A percentile compares a stretch with the other conserved stretches of the same genome.
phyloP scores from a whole-genome alignment of 1,140 invertebrate species.

The Lordiphosa collinella region DNA sequence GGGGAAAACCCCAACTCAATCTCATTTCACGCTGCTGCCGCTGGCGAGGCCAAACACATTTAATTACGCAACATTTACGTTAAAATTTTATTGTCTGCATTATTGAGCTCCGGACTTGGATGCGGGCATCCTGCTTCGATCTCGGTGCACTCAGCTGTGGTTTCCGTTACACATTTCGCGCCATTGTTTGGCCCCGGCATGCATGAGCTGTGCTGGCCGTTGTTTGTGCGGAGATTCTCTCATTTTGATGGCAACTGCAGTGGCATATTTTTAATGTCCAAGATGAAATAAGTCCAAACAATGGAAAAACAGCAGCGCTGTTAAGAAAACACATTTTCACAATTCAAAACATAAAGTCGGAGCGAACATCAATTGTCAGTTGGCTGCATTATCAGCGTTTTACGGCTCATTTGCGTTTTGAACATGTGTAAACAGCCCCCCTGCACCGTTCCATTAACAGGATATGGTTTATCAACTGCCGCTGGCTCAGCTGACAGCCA shows the following conservation, averaged over 20 bases:
- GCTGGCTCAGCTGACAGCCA: slow-evolving; percentile 5
- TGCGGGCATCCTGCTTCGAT: slow-evolving; percentile 14
- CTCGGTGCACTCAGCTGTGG: slow-evolving; percentile 57
- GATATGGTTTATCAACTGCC: slow-evolving; percentile 32
- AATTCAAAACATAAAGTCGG: not conserved
- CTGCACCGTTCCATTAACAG: slow-evolving; percentile 3
- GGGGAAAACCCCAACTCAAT: slow-evolving; percentile 45
- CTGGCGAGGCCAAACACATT: slow-evolving; percentile 37
- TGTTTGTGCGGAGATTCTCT: too few relatives aligned
- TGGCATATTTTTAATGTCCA: slow-evolving; percentile 15
- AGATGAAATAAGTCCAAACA: slow-evolving; percentile 3
- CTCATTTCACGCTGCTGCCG: slow-evolving; percentile 37
- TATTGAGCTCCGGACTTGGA: slow-evolving; percentile 40
- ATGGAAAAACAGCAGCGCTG: too few relatives aligned
- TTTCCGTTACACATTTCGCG: slow-evolving; percentile 66
- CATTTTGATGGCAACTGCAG: slow-evolving; percentile 2
- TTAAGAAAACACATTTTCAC: too few relatives aligned
- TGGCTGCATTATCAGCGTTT: slow-evolving; percentile 69
- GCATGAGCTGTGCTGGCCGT: too few relatives aligned
- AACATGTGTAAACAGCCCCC: slow-evolving; percentile 64
- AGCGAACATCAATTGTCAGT: slow-evolving; percentile 61
- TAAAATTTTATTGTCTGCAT: slow-evolving; percentile 70
- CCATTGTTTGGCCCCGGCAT: slow-evolving; percentile 50
- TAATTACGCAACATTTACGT: slow-evolving; percentile 66
- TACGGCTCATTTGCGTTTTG: slow-evolving; percentile 73